Conservation (phyloP, 2,888 invertebrate genomes). For the Tuta absoluta region DNA sequence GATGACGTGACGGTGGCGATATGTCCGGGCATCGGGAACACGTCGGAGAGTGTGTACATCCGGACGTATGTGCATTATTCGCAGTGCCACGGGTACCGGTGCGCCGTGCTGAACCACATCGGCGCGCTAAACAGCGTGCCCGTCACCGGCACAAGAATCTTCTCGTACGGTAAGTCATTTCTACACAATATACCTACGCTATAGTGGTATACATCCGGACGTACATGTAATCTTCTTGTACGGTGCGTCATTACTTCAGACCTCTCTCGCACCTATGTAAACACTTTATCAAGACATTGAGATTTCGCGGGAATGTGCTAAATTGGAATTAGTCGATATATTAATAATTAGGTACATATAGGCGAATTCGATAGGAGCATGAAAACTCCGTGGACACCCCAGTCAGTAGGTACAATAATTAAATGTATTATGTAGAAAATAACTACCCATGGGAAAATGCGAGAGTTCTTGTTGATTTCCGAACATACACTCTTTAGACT, state of each 20-base stretch:
- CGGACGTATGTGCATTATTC: conserved; percentile 96
- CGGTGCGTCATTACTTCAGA: no score
- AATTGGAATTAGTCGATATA: no score
- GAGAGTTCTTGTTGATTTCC: not conserved
- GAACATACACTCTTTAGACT: not conserved
- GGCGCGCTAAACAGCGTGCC: conserved; percentile 93
- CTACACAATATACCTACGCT: not conserved
- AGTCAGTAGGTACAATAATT: not conserved
- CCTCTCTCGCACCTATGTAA: no score
- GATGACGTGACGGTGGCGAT: conserved; percentile 94
- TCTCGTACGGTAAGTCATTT: conserved; percentile 90
- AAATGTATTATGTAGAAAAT: not conserved
- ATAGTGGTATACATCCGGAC: no score
- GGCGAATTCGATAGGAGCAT: no score
- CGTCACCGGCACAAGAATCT: conserved; percentile 93
- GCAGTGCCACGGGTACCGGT: conserved; percentile 94
- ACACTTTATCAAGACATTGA: no score
- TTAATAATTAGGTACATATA: no score
- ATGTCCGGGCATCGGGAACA: conserved; percentile 96
- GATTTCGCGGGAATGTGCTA: no score
- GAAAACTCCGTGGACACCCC: no score
- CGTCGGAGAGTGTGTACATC: conserved; percentile 96
- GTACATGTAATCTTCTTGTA: no score
- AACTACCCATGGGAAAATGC: not conserved
- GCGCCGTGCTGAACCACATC: conserved; percentile 96